Conservation (phyloP, 2,113 vertebrate genomes). For the Sialia sialis region DNA sequence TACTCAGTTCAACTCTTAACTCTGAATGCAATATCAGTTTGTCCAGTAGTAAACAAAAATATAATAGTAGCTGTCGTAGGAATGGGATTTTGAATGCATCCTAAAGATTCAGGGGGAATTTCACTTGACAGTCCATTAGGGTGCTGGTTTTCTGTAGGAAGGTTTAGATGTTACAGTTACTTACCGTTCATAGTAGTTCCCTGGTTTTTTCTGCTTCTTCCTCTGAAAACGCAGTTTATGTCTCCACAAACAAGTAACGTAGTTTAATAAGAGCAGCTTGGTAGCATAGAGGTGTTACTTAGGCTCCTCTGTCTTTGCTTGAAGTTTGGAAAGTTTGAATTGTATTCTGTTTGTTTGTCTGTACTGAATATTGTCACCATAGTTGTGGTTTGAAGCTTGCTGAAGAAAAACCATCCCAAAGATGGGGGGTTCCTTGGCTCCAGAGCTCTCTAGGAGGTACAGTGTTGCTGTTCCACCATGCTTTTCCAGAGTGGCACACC, state of each 20-base stretch:
- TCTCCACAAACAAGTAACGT: background rate
- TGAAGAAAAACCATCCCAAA: background rate
- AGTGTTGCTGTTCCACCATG: background rate
- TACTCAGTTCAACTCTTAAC: background rate
- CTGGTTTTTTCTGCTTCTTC: background rate
- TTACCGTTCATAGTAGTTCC: background rate
- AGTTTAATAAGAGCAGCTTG: background rate
- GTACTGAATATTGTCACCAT: background rate
- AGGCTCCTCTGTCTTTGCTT: background rate
- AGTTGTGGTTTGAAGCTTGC: background rate
- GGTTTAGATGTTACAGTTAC: background rate
- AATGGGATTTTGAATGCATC: background rate
- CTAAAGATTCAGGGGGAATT: background rate
- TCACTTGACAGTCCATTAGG: background rate
- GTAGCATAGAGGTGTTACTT: background rate
- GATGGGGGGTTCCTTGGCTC: background rate
- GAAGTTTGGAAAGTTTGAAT: background rate
- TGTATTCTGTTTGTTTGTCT: background rate
- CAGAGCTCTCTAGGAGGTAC: background rate
- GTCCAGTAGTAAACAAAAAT: background rate
- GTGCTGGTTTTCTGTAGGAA: background rate
- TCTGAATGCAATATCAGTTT: background rate
- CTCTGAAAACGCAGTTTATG: background rate
- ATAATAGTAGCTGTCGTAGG: background rate
- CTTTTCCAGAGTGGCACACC: background rate